These are phyloP conservation scores for Hymenopus coronatus DNA, from an alignment of 2,888 invertebrate species.

Conservation along the genomic window DNA sequence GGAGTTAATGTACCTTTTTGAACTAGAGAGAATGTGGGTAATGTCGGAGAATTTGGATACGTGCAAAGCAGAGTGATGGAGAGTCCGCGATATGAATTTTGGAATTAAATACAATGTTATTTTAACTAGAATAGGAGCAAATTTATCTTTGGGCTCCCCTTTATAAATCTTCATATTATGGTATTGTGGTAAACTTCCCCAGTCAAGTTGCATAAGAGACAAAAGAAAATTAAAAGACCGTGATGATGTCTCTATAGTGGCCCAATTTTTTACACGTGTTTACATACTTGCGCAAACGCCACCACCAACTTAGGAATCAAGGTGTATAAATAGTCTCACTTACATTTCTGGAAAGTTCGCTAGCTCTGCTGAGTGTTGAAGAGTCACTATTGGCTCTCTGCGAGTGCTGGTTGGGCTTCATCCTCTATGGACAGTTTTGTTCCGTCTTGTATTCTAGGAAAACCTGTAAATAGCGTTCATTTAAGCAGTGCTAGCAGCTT, in stretches of 20 bases:
- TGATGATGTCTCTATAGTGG: not conserved
- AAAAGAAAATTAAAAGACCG: not conserved
- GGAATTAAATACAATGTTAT: not conserved
- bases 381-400: too few relatives aligned
- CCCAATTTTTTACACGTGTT: not conserved
- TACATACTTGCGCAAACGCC: not conserved
- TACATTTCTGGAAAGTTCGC: too few relatives aligned
- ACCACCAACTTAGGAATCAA: not conserved
- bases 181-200: not conserved
- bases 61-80: not conserved
- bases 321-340: not conserved
- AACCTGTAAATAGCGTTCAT: too few relatives aligned
- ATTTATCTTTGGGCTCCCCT: constrained; percentile 2
- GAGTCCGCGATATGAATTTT: not conserved
- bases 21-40: not conserved
- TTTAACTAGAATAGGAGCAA: not conserved
- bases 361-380: too few relatives aligned
- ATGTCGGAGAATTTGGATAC: not conserved
- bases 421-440: too few relatives aligned
- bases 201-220: not conserved
- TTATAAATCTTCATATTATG: not conserved
- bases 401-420: too few relatives aligned
- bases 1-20: constrained; percentile 15
- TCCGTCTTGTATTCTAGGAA: too few relatives aligned
- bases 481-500: too few relatives aligned